Conservation (phyloP, 2,797 vertebrate genomes). For the Acanthornis magna region DNA sequence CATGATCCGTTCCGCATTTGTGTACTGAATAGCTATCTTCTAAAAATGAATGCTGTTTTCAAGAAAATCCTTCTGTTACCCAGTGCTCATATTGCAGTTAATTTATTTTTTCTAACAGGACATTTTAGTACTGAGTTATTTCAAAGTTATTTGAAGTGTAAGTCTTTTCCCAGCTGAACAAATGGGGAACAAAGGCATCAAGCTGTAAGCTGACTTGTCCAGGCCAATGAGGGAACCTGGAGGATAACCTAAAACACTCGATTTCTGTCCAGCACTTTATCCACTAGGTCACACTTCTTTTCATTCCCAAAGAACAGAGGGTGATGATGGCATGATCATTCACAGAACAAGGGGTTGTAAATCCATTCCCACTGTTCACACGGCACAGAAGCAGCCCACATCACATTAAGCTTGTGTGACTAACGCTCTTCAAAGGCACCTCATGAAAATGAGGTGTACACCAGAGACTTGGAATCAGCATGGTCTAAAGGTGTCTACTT, state of each 20-base stretch:
- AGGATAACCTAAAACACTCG: not conserved
- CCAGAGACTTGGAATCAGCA: not conserved
- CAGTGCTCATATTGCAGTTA: not conserved
- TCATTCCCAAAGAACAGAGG: not conserved
- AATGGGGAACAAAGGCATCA: conserved; percentile 6
- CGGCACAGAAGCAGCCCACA: not conserved
- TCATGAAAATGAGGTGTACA: conserved; percentile 19
- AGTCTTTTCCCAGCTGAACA: not conserved
- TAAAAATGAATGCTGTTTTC: conserved; percentile 7
- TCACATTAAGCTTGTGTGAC: conserved; percentile 19
- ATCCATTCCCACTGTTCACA: not conserved
- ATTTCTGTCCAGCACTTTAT: conserved; percentile 3
- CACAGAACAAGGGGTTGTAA: not conserved
- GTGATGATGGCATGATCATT: not conserved
- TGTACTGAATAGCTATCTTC: not conserved
- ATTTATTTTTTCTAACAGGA: not conserved
- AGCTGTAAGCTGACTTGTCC: not conserved
- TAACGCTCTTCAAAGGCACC: conserved; percentile 12
- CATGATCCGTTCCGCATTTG: not conserved
- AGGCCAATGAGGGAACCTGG: not conserved
- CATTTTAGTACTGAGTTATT: not conserved
- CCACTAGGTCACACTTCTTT: conserved; percentile 22
- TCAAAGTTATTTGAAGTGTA: not conserved
- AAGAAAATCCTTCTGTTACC: not conserved
- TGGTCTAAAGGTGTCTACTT: conserved; percentile 16